A percentile compares a stretch with the other conserved stretches of the same genome.
Evolutionary conservation across 2,797 vertebrate genomes (phyloP).

Genomic region (Ctenosaura bakeri): DNA sequence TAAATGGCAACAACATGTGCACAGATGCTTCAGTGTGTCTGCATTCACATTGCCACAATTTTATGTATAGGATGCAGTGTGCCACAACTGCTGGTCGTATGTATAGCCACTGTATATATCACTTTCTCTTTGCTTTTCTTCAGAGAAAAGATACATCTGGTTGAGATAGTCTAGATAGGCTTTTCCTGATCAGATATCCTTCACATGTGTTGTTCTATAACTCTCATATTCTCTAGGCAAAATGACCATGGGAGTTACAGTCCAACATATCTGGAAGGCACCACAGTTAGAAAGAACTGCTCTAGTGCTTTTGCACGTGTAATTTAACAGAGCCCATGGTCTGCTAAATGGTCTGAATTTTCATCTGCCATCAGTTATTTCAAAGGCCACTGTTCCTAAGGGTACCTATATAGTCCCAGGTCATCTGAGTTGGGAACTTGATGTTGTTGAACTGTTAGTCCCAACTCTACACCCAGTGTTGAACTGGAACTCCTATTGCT

Average conservation of each 20-base stretch:
- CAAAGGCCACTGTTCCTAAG: neutral
- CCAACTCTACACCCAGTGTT: no score
- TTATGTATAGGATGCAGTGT: no score
- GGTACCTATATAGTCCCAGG: neutral
- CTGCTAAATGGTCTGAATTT: slow-evolving; percentile 11
- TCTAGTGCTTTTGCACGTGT: neutral
- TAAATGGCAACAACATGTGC: no score
- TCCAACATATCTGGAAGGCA: neutral
- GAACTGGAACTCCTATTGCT: neutral
- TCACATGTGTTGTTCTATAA: neutral
- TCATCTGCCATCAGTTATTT: neutral
- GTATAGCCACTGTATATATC: neutral
- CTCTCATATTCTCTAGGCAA: neutral
- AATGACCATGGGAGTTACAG: neutral
- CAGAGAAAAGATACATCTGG: neutral
- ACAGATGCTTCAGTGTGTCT: no score
- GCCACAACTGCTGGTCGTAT: no score
- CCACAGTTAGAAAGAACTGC: neutral
- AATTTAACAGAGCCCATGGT: neutral
- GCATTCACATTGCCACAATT: no score
- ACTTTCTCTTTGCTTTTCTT: slow-evolving; percentile 13
- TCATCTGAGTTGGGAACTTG: no score
- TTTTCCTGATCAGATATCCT: neutral
- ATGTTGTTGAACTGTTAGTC: no score
- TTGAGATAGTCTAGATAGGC: neutral